Evolutionary conservation across 2,113 vertebrate genomes (phyloP).

Genomic region (Ivindomyrus marchei): DNA sequence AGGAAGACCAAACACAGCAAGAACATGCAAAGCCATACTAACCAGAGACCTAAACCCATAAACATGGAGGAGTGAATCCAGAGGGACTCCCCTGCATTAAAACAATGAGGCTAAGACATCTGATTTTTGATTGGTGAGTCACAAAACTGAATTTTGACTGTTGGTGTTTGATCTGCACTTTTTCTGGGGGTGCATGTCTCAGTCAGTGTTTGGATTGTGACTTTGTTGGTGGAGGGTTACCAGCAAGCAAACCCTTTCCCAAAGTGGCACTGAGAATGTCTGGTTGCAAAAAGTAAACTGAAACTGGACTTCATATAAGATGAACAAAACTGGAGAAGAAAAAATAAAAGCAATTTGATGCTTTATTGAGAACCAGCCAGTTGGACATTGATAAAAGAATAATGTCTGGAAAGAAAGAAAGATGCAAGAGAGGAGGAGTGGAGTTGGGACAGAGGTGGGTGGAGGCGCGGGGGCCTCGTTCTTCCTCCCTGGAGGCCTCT

Average conservation of each 20-base stretch:
- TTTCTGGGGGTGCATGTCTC: not conserved
- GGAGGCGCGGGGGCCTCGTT: not conserved
- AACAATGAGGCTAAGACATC: not conserved
- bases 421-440: not conserved
- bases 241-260: not conserved
- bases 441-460: not conserved
- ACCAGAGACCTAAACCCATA: not conserved
- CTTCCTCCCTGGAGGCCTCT: not conserved
- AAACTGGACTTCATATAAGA: not conserved
- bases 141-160: not conserved
- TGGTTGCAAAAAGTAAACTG: not conserved
- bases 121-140: not conserved
- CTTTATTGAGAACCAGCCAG: not conserved
- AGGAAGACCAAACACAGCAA: not conserved
- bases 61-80: not conserved
- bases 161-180: not conserved
- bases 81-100: not conserved
- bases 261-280: not conserved
- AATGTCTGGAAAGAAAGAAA: not conserved
- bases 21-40: not conserved
- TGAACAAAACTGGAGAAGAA: not conserved
- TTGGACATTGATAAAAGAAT: not conserved
- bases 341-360: not conserved
- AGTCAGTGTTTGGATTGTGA: not conserved
- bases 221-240: not conserved